Conservation (phyloP, 2,888 invertebrate genomes). For the Agrotis puta region DNA sequence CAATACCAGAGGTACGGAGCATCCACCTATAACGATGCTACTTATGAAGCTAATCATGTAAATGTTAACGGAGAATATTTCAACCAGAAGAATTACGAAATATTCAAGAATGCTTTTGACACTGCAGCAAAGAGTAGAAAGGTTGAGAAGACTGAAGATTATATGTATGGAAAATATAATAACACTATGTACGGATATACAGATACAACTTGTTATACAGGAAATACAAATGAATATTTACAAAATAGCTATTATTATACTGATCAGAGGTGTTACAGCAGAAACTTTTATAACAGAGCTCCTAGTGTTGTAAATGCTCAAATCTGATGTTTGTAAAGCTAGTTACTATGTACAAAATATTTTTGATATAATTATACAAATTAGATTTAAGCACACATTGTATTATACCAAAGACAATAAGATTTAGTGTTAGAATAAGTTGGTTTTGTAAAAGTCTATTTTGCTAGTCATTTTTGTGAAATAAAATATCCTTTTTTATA, state of each 20-base stretch:
- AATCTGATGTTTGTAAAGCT: conserved; percentile 72
- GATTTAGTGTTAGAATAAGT: conserved; percentile 64
- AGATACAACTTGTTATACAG: conserved; percentile 77
- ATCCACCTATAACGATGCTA: conserved; percentile 68
- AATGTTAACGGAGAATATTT: conserved; percentile 81
- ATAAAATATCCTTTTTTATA: conserved; percentile 72
- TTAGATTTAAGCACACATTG: conserved; percentile 51
- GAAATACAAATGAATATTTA: conserved; percentile 75
- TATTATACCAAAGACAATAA: conserved; percentile 79
- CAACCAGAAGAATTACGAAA: conserved; percentile 90
- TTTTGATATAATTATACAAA: conserved; percentile 63
- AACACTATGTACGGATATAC: conserved; percentile 76
- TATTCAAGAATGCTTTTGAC: conserved; percentile 92
- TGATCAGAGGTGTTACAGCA: conserved; percentile 84
- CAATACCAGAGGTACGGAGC: conserved; percentile 75
- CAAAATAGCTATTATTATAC: conserved; percentile 82
- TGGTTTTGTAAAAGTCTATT: conserved; percentile 77
- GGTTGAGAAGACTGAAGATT: conserved; percentile 76
- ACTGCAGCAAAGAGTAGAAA: conserved; percentile 82
- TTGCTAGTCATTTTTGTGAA: conserved; percentile 83
- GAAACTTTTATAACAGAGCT: conserved; percentile 83
- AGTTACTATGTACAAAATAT: conserved; percentile 69
- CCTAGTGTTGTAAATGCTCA: conserved; percentile 84
- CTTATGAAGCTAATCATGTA: conserved; percentile 57
- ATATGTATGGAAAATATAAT: conserved; percentile 74